Base-by-base conservation (phyloP, 2,797 vertebrate genomes). In the Bradypodion ventrale region DNA sequence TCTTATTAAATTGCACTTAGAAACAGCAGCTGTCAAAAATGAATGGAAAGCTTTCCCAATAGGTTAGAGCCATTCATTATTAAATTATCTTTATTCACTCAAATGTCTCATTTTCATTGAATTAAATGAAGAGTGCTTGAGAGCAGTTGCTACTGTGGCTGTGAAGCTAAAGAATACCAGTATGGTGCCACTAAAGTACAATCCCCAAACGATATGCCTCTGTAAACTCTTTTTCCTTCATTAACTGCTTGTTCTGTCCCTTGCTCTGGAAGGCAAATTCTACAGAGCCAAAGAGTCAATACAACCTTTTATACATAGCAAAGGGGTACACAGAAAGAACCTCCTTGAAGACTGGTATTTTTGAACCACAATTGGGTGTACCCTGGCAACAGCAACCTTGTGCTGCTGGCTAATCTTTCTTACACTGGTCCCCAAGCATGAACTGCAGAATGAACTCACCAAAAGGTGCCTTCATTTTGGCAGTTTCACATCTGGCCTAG, bases 1-100 rank as follows among this genome's bases (percentile, higher is more conserved):
- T 87, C 91, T 92, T 95, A 94, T 93, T 93, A 94, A 94, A 91
- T 90, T 88, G 91, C 94, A 93, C 93, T 94, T 94, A 93, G 89
- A 94, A 90, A 86, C 88, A 93, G 89, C n/a, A 12, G 75, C 92
- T 93, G 91, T 89, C 88, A 93, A 87, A 88, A 65, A 91, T 87
- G 90, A 86, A 92, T 88, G 84, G 90, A 94, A 89, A 93, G 88
- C 83, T 89, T 93, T 92, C 93, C 91, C 46, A 77, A 93, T 95
- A 93, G 92, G 89, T 92, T 93, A 86, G 90, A 93, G 91, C 91
- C 93, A 92, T 87, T 92, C 92, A 93, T 90, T 93, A 94, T 95
- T 95, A 94, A 94, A 91, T 94, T 91, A 86, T 90, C 89, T 90
- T 90, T 87, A 90, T 94, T 93, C 90, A 92, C 89, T 92, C 37